Percentiles rank a stretch among this genome's conserved stretches.
Evolutionary conservation across 1,140 invertebrate species (phyloP).

Genomic region (Aphidius ervi): DNA sequence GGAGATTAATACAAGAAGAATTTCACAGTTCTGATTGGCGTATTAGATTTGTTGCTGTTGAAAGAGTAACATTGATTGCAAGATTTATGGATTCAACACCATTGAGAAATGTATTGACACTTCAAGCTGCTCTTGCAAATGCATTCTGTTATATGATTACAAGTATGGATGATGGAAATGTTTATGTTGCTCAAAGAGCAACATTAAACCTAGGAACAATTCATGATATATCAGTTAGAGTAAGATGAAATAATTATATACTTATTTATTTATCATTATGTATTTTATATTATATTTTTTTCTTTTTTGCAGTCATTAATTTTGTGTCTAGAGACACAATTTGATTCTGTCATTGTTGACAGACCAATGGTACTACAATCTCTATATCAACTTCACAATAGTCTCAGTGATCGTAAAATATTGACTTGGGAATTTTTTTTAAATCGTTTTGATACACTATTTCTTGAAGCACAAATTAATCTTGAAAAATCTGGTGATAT

Average conservation of each 20-base stretch:
- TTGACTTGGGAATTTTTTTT: constrained; percentile 98
- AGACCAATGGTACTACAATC: constrained; percentile 96
- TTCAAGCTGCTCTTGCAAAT: constrained; percentile 93
- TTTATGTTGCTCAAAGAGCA: constrained; percentile 90
- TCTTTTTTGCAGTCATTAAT: constrained; percentile 64
- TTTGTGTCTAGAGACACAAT: constrained; percentile 86
- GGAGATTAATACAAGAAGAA: constrained; percentile 88
- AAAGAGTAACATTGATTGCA: constrained; percentile 86
- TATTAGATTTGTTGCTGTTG: constrained; percentile 87
- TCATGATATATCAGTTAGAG: constrained; percentile 78
- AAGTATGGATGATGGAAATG: constrained; percentile 92
- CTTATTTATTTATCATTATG: constrained; percentile 9
- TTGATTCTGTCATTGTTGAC: constrained; percentile 92
- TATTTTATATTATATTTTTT: constrained; percentile 13
- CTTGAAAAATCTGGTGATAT: constrained; percentile 80
- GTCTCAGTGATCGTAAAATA: constrained; percentile 84
- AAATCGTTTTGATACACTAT: constrained; percentile 92
- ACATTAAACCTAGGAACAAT: constrained; percentile 91
- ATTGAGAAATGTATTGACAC: constrained; percentile 72
- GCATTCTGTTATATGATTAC: constrained; percentile 96
- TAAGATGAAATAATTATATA: constrained; percentile 38
- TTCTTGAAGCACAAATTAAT: constrained; percentile 90
- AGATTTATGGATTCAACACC: constrained; percentile 89
- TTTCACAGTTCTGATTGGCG: constrained; percentile 90
- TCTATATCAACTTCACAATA: constrained; percentile 91